phyloP scores from a whole-genome alignment of 2,113 vertebrate species.

The Dermatemys mawii region DNA sequence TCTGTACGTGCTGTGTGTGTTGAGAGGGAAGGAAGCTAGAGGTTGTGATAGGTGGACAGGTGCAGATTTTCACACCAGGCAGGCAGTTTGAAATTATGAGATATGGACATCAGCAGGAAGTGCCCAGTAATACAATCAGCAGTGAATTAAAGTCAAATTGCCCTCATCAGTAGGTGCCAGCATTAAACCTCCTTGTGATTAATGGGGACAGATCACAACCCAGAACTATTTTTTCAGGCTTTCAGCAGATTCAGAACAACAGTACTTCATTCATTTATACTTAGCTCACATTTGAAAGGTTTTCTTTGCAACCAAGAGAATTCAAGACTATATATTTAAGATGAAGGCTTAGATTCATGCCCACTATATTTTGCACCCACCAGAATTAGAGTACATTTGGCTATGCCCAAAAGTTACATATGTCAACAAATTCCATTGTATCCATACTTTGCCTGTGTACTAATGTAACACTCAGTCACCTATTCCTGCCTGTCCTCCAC shows the following conservation, averaged over 20 bases:
- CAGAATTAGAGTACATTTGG: neutral
- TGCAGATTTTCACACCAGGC: neutral
- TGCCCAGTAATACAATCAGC: neutral
- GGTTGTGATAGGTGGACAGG: neutral
- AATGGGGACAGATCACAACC: neutral
- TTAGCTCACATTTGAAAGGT: neutral
- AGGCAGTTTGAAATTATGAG: neutral
- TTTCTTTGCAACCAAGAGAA: neutral
- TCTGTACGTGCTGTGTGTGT: neutral
- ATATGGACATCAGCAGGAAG: neutral
- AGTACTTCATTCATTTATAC: neutral
- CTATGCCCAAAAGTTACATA: neutral
- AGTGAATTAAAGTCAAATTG: neutral
- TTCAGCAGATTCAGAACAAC: neutral
- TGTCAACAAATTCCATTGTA: neutral
- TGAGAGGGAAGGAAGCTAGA: neutral
- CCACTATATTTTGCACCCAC: neutral
- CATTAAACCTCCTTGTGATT: constrained; percentile 1
- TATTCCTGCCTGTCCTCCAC: constrained; percentile 4
- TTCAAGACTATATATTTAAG: neutral
- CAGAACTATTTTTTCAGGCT: neutral
- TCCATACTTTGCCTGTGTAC: neutral
- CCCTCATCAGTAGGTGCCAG: neutral
- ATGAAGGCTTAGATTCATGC: neutral
- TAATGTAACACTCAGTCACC: neutral